phyloP scores from a whole-genome alignment of 2,113 vertebrate genomes.

The Gymnocephalus cernua region DNA sequence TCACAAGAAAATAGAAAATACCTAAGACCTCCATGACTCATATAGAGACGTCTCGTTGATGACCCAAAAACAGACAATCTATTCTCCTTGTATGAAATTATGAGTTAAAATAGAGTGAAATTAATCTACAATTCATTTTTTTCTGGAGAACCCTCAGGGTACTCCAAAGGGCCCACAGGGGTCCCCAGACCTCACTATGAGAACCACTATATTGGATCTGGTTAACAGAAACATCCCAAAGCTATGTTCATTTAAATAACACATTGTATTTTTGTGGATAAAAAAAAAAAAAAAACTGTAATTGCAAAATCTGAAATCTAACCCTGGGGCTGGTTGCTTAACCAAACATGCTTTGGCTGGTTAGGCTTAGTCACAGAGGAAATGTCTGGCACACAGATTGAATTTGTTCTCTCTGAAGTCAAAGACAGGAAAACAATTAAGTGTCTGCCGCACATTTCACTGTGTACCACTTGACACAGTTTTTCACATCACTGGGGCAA shows the following conservation, averaged over 20 bases:
- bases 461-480: constrained; percentile 85
- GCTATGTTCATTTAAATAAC: constrained; percentile 89
- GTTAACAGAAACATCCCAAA: constrained; percentile 83
- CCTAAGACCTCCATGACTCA: not conserved
- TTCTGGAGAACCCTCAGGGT: constrained; percentile 54
- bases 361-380: constrained; percentile 85
- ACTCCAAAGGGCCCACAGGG: constrained; percentile 46
- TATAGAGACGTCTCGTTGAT: constrained; percentile 66
- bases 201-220: constrained; percentile 65
- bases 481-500: constrained; percentile 85
- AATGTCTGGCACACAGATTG: constrained; percentile 84
- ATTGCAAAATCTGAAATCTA: constrained; percentile 86
- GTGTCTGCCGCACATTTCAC: constrained; percentile 82
- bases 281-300: constrained; percentile 82
- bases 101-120: constrained; percentile 62
- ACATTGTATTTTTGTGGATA: constrained; percentile 80
- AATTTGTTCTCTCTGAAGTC: constrained; percentile 85
- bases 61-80: constrained; percentile 64
- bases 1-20: not conserved
- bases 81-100: constrained; percentile 45
- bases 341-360: constrained; percentile 86
- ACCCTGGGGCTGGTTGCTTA: constrained; percentile 86
- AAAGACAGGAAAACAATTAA: constrained; percentile 88
- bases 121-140: constrained; percentile 74
- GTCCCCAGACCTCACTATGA: constrained; percentile 65